These are phyloP conservation scores for Deroplatys truncata DNA, from an alignment of 2,888 invertebrate species.

Conservation along the genomic window DNA sequence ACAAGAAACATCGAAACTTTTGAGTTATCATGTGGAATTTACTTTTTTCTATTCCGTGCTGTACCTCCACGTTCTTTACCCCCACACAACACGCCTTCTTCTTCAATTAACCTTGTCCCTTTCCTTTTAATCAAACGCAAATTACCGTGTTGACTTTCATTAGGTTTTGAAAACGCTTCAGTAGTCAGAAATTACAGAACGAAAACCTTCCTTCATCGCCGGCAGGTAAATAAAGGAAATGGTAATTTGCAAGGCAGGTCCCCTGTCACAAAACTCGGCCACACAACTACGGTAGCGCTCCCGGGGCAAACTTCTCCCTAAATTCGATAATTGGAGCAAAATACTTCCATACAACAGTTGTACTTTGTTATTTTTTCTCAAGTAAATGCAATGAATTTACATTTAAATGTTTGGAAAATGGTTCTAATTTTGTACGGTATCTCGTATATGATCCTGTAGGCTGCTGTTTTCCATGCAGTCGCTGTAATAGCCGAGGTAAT, in stretches of 20 bases:
- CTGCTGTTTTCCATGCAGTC: conserved; percentile 18
- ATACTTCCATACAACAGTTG: background rate
- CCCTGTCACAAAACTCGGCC: background rate
- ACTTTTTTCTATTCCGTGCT: background rate
- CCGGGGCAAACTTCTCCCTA: background rate
- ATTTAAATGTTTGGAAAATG: conserved; percentile 21
- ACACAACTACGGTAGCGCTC: background rate
- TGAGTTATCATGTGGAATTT: too few species aligned
- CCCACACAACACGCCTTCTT: background rate
- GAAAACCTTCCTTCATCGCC: background rate
- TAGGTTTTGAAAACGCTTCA: conserved; percentile 7
- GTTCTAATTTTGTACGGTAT: conserved; percentile 16
- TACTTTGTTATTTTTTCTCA: background rate
- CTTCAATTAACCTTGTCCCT: conserved; percentile 8
- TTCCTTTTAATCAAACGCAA: conserved; percentile 1
- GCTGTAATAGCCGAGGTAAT: conserved; percentile 15
- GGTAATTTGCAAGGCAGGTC: conserved; percentile 1
- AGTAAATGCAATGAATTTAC: conserved; percentile 19
- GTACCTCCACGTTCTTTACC: background rate
- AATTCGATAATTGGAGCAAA: conserved; percentile 17
- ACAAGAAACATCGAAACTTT: too few species aligned
- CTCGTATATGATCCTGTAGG: background rate
- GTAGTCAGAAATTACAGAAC: conserved; percentile 11
- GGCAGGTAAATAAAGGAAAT: conserved; percentile 1
- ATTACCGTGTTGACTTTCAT: conserved; percentile 10